Evolutionary conservation across 2,888 invertebrate species (phyloP), one percentile per base, ranked within the genome.

Genomic region (Tenthredo mesomela): DNA sequence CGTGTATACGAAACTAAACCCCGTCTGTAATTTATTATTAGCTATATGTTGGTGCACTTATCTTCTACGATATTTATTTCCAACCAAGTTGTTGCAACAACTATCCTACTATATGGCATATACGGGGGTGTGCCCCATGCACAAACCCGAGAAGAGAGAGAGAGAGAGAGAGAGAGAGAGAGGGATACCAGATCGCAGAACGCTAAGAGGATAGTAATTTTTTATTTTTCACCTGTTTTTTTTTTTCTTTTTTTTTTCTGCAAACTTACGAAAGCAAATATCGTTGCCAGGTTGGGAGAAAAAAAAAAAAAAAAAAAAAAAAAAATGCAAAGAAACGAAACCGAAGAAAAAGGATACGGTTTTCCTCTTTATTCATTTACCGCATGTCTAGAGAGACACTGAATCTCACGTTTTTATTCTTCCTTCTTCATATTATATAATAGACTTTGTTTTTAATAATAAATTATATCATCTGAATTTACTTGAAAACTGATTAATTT

Each of bases 11-110:
- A 61, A 29, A 61, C 21, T 61, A 21, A 25, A 12, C 61, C 61
- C 61, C 61, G 25, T 7, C 9, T 25, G 61, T 61, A 61, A 61
- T 61, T 61, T 61, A 61, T 61, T 33, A 33, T 29, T 67, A 67
- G 29, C 67, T 67, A 61, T 21, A 21, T 61, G 10, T 61, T 9
- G 9, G 25, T 61, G 73, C 73, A 73, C 73, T 73, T 73, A 73
- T 21, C 73, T 73, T 12, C 73, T 21, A 10, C 21, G 47, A 73
- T 73, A 73, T 73, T 73, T 73, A 73, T 73, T 40, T 73, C 73
- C 43, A 73, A 40, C 43, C 43, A 6, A 43, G 73, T 73, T 73
- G 73, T 73, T 73, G 73, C 43, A 73, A 40, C 73, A 21, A 73
- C 73, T 73, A 43, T 73, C 2, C 33, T n/a, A 10, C n/a, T 21